Evolutionary conservation across 2,797 vertebrate genomes (phyloP).

Genomic region (Cichlasoma orientale): DNA sequence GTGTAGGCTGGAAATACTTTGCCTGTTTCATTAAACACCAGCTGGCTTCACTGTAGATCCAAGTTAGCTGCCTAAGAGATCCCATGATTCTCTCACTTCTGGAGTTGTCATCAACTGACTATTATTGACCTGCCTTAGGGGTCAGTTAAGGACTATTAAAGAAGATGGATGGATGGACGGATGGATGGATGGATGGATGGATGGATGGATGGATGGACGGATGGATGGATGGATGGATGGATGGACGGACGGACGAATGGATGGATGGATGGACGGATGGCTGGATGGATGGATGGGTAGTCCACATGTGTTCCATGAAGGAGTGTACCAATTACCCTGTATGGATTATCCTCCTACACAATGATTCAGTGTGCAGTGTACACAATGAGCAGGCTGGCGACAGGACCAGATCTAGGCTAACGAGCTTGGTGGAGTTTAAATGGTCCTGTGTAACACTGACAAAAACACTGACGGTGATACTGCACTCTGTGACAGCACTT

Average conservation of each 20-base stretch:
- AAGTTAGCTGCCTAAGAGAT: not conserved
- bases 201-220: not conserved
- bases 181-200: not conserved
- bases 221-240: not conserved
- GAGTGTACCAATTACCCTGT: conserved; percentile 29
- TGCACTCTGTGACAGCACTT: conserved; percentile 37
- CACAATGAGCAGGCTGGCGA: conserved; percentile 50
- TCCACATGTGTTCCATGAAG: conserved; percentile 27
- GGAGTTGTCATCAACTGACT: not conserved
- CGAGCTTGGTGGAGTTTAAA: conserved; percentile 61
- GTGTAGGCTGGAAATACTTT: not conserved
- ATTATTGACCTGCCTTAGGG: not conserved
- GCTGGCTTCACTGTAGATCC: not conserved
- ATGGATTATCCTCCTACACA: conserved; percentile 62
- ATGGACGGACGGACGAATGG: not conserved
- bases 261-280: too few species aligned
- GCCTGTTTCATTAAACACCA: not conserved
- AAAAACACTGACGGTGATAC: conserved; percentile 42
- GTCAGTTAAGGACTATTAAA: not conserved
- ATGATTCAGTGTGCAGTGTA: conserved; percentile 56
- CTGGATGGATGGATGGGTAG: not conserved
- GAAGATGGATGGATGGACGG: too few species aligned
- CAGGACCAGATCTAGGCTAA: conserved; percentile 64
- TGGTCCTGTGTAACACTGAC: conserved; percentile 38
- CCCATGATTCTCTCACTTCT: not conserved